These are phyloP conservation scores for Rafetus swinhoei DNA, from an alignment of 2,113 vertebrate genomes.

Conservation along the genomic window DNA sequence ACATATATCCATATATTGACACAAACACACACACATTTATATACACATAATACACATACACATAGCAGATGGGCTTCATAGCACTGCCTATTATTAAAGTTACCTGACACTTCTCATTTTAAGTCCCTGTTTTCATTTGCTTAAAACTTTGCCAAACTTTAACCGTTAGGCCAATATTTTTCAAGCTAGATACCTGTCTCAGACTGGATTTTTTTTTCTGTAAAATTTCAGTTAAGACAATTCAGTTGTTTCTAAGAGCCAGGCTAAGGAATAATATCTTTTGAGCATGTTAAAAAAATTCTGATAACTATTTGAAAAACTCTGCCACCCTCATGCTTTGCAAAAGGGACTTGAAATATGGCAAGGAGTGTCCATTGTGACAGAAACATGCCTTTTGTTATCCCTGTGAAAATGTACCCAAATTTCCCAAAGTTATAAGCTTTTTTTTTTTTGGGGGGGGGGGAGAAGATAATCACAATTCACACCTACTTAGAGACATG, in stretches of 20 bases:
- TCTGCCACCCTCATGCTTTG: not conserved
- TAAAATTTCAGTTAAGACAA: not conserved
- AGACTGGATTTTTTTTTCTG: not conserved
- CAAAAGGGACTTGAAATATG: not conserved
- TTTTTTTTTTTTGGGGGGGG: not conserved
- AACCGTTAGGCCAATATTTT: not conserved
- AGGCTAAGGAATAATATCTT: not conserved
- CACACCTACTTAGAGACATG: accelerated
- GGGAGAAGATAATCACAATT: not conserved
- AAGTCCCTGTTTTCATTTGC: not conserved
- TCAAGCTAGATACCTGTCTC: not conserved
- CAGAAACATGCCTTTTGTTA: not conserved
- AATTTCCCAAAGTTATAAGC: not conserved
- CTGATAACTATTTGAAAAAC: not conserved
- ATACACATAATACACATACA: not conserved
- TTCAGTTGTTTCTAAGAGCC: not conserved
- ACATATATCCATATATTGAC: not conserved
- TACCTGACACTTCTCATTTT: not conserved
- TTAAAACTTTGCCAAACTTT: not conserved
- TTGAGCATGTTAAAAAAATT: conserved; percentile 3
- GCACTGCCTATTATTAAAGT: not conserved
- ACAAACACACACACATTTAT: not conserved
- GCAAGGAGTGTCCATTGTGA: not conserved
- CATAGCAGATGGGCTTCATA: not conserved
- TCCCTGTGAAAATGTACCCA: not conserved